Conservation (phyloP, 2,113 vertebrate genomes). For the Coptodon rendalli region DNA sequence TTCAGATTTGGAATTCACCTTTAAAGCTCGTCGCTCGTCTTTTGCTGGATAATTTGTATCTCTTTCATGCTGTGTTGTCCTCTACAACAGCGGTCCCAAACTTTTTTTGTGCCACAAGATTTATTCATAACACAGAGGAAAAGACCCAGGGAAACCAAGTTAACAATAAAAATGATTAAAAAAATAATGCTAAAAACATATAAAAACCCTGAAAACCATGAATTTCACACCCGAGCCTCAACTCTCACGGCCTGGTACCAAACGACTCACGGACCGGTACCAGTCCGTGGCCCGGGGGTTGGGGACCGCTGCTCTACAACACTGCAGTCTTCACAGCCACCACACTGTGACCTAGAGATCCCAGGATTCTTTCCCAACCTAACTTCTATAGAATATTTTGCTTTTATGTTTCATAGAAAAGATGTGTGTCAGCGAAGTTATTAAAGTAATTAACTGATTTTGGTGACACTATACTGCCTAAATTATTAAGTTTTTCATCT, state of each 20-base stretch:
- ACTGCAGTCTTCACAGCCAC: background rate
- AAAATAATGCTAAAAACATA: accelerated
- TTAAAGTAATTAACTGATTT: background rate
- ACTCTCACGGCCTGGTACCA: accelerated
- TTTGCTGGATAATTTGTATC: background rate
- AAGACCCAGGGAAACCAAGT: background rate
- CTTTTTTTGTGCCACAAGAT: background rate
- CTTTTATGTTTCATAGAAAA: background rate
- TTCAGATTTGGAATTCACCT: background rate
- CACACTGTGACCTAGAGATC: background rate
- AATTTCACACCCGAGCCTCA: background rate
- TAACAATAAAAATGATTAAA: accelerated
- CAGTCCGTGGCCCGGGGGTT: background rate
- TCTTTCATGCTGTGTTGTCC: background rate
- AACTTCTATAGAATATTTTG: background rate
- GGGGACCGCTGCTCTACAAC: background rate
- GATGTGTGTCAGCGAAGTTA: background rate
- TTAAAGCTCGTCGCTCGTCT: accelerated
- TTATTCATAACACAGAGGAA: background rate
- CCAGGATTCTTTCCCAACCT: background rate
- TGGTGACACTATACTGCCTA: background rate
- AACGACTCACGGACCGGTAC: accelerated
- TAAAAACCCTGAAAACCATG: background rate
- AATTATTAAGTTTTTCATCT: background rate
- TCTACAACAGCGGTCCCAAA: background rate